Base-by-base conservation (phyloP, 2,888 invertebrate species). In the Orthosia incerta region DNA sequence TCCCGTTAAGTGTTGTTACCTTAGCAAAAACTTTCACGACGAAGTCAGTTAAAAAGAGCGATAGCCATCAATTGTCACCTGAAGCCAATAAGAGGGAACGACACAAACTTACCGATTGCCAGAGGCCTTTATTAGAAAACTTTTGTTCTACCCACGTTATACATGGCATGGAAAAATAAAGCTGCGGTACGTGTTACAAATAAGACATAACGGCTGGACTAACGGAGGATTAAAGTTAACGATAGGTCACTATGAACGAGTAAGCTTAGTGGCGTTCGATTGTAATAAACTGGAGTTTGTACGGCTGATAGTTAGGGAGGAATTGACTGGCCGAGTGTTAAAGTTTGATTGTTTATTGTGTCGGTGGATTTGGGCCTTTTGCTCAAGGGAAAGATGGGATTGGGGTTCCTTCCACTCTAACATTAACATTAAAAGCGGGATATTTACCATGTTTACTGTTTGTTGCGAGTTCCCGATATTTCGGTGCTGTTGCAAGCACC, bases 21-120 rank as follows among this genome's bases (percentile, higher is more conserved):
- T 84, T 72, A 74, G 74, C 84, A 80, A 75, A 80, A 91, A 91
- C 85, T 91, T 91, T 85, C 83, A 87, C 90, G 84, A 70, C 86
- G 86, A 94, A 94, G 94, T 93, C 92, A 92, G 92, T 93, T 94
- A 93, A 94, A 94, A 94, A 94, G 92, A 93, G 90, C 93, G 91
- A 94, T 94, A 87, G 91, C 90, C 93, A 96, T 96, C 95, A 95
- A 96, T 96, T 96, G 96, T 95, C 95, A 95, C 95, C 93, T 90
- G 93, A 92, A 93, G 90, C 93, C 94, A 95, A 95, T 96, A 96
- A 96, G 91, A 91, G 91, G 85, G 89, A 91, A 91, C 89, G 87
- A 85, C 89, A 89, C 74, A 91, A 95, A 93, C 92, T 94, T 93
- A 91, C 90, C 93, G 93, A 93, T 93, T 88, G 93, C 91, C 90